Evolutionary conservation across 2,113 vertebrate species (phyloP).

Genomic region (Apodemus speciosus): DNA sequence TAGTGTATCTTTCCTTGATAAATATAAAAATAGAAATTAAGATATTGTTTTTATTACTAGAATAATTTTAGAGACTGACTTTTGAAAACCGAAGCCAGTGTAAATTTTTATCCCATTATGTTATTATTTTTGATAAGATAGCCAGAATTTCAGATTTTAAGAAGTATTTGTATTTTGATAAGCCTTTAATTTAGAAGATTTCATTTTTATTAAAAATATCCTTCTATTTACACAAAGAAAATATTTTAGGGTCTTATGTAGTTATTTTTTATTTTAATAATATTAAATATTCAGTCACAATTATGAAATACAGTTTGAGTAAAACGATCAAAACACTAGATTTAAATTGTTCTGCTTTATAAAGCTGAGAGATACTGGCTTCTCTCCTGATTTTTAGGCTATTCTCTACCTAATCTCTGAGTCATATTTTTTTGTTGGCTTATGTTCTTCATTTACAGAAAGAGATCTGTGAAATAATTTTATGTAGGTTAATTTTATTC

Average conservation of each 20-base stretch:
- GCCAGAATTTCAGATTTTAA: not conserved
- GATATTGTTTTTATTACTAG: not conserved
- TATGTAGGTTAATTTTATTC: not conserved
- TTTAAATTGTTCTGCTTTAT: not conserved
- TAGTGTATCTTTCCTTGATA: not conserved
- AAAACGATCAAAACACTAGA: not conserved
- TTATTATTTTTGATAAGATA: not conserved
- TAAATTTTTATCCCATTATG: not conserved
- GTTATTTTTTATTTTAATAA: slow-evolving; percentile 2
- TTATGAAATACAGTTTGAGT: slow-evolving; percentile 1
- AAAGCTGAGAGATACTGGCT: not conserved
- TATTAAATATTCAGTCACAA: slow-evolving; percentile 14
- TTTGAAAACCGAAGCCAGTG: not conserved
- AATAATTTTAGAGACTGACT: not conserved
- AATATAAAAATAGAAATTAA: not conserved
- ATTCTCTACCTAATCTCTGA: not conserved
- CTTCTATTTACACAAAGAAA: not conserved
- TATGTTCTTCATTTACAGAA: not conserved
- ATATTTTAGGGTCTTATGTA: not conserved
- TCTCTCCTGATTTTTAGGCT: not conserved
- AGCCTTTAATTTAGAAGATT: not conserved
- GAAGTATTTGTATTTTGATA: not conserved
- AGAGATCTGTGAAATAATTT: not conserved
- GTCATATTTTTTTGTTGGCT: not conserved
- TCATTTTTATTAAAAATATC: not conserved